Evolutionary conservation across 2,888 invertebrate genomes (phyloP), one percentile per base, ranked within the genome.

Genomic region (Cryptocephalus moraei): DNA sequence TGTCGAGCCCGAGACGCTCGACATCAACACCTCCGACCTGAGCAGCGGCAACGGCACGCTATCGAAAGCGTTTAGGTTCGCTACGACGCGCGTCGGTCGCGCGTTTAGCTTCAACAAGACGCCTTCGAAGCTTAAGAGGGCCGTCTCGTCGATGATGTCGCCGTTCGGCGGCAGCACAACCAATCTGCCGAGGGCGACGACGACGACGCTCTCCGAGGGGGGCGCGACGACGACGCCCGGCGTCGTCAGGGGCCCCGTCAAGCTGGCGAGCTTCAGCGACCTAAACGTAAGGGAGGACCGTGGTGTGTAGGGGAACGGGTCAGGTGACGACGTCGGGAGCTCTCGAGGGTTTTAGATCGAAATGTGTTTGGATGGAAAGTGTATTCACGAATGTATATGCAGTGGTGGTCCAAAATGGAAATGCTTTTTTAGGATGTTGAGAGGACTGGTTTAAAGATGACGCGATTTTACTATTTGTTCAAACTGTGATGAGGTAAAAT

Each of bases 31-130:
- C 48, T 88, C 85, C 69, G 91, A 92, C 69, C 81, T 91, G 51
- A 84, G 84, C 61, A 84, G 84, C 61, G 22, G 22, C 22, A 80
- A 86, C 63, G 90, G 90, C 62, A 90, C 91, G 49, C 75, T 93
- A 57, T 88, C 90, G 59, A 92, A 91, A 76, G 93, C 92, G 55
- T 87, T 91, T 66, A 91, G 89, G 77, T 84, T 89, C 70, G 90
- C 90, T 39, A 82, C 86, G 51, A 89, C 90, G 46, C 78, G 86
- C 62, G 91, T 95, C 58, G 91, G 91, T 45, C 81, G 95, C 58
- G 94, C 94, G 56, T 87, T 95, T 66, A 94, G 93, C 55, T 92
- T 95, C 73, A 93, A 91, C 72, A 91, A 92, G 73, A 94, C 95
- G 32, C 94, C 95, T 43, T 89, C 88, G 55, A 91, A 91, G 70